A percentile compares a stretch with the other conserved stretches of the same genome.
These are phyloP conservation scores for Myotis pilosus DNA, from an alignment of 2,797 vertebrate genomes.

Conservation along the genomic window DNA sequence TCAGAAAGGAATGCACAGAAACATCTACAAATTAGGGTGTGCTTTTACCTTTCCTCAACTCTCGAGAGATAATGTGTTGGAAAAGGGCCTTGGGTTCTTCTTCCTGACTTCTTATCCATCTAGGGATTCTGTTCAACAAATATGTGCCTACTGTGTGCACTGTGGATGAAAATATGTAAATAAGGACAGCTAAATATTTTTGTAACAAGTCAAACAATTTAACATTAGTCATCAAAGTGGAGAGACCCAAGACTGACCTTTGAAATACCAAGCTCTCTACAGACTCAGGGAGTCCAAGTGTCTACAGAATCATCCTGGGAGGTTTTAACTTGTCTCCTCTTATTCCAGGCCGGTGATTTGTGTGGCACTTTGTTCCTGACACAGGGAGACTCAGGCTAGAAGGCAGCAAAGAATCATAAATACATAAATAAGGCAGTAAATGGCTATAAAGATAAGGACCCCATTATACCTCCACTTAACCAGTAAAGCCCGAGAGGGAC, in stretches of 20 bases:
- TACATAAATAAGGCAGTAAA: conserved; percentile 26
- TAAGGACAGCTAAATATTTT: conserved; percentile 65
- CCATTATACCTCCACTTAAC: background rate
- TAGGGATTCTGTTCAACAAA: conserved; percentile 5
- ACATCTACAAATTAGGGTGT: background rate
- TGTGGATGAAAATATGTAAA: conserved; percentile 66
- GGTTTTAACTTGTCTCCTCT: conserved; percentile 52
- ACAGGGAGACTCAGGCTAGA: background rate
- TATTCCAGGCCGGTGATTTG: conserved; percentile 50
- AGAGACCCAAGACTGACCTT: conserved; percentile 64
- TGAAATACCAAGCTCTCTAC: conserved; percentile 14
- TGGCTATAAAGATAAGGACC: background rate
- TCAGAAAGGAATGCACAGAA: conserved; percentile 15
- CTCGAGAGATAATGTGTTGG: background rate
- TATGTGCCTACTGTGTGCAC: conserved; percentile 45
- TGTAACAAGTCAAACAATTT: conserved; percentile 51
- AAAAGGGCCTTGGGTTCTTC: background rate
- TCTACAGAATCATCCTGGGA: conserved; percentile 62
- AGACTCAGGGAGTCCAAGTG: conserved; percentile 25
- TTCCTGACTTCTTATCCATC: background rate
- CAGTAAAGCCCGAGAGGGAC: background rate
- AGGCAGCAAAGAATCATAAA: conserved; percentile 49
- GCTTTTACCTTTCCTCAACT: conserved; percentile 25
- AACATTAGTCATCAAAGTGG: conserved; percentile 48
- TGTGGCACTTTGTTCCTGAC: conserved; percentile 48